Base-by-base conservation (phyloP, 23 tunicate genomes). In the Trididemnum miniatum region DNA sequence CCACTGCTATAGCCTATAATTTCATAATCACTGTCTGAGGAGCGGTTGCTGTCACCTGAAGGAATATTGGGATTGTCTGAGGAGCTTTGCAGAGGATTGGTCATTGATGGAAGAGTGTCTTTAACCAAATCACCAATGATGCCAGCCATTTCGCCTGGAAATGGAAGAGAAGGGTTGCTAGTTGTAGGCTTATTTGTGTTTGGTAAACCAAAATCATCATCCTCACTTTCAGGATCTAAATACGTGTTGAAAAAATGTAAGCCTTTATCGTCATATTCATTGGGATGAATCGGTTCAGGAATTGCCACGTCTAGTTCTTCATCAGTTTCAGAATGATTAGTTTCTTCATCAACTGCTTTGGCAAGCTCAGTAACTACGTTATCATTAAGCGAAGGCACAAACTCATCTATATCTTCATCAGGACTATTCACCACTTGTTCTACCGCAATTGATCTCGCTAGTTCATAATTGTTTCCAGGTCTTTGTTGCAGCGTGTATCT, bases 291-390 rank as follows among this genome's bases (percentile, higher is more conserved):
- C 31, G 81, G 51, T 25, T 65, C 57, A 1, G 97, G 91, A 0
- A 90, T 22, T 5, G 86, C 38, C 54, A 81, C 91, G 5, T 77
- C 54, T 12, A 76, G 59, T 36, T 80, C 89, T 77, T 86, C 97
- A 4, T 92, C 97, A 30, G 82, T 76, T 64, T 92, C 97, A 18
- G 97, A 91, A 20, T 76, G 34, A 38, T 87, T 86, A 29, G 82
- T 51, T 31, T 87, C 89, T 30, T 83, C 97, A 0, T 79, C 64
- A 35, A 79, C 29, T 4, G 97, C 97, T 72, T 84, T 76, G 9
- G 97, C 92, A 27, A 92, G 76, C 24, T 85, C 89, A 18, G 90
- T 84, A 7, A 82, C 82, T 35, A 89, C 83, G 18, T 76, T 36
- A 15, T 90, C 97, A 87, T 87, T 83, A 4, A 87, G 26, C 44